phyloP scores from a whole-genome alignment of 1,140 invertebrate species.

The Diabrotica undecimpunctata region DNA sequence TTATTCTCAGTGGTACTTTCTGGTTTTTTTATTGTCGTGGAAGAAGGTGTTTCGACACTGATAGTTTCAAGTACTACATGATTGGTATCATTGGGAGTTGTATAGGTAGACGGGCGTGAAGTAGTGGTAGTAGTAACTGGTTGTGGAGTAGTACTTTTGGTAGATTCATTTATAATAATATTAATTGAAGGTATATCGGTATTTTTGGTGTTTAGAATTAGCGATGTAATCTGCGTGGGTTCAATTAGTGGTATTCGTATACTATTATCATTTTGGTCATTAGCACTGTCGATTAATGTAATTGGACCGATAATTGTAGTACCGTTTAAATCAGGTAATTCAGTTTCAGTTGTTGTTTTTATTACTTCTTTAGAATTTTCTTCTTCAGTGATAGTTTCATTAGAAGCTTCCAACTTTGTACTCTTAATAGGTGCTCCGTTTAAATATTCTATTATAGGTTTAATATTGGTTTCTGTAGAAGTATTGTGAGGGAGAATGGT shows the following conservation, averaged over 20 bases:
- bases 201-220: background rate
- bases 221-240: background rate
- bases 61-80: no score
- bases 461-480: background rate
- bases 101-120: background rate
- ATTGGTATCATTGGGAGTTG: background rate
- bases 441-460: background rate
- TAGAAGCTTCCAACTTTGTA: background rate
- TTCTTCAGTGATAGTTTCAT: constrained; percentile 4
- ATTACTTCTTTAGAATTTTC: background rate
- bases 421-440: background rate
- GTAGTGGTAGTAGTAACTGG: constrained; percentile 1
- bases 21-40: no score
- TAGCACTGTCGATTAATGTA: background rate
- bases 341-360: background rate
- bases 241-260: background rate
- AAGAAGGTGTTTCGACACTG: no score
- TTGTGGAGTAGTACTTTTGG: constrained; percentile 28
- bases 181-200: constrained; percentile 25
- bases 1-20: no score
- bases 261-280: background rate
- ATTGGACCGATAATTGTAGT: background rate
- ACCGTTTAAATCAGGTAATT: background rate
- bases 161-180: constrained; percentile 29
- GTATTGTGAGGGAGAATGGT: no score